Percentiles rank a stretch among this genome's conserved stretches.
These are phyloP conservation scores for Drosophila yooni DNA, from an alignment of 2,888 invertebrate species.

Conservation along the genomic window DNA sequence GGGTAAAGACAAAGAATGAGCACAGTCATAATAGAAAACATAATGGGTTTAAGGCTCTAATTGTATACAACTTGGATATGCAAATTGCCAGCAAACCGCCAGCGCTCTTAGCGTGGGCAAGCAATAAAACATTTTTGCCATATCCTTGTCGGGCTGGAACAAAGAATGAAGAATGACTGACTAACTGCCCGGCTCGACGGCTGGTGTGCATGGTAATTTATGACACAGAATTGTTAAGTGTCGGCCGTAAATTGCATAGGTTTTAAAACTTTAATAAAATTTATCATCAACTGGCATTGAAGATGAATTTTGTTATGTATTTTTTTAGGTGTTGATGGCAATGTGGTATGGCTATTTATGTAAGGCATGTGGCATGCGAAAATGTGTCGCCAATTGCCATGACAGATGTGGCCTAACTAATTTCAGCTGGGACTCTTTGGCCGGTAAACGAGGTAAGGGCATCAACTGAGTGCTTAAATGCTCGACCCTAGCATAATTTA, in stretches of 20 bases:
- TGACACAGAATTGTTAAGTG: conserved; percentile 49
- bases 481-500: conserved; percentile 63
- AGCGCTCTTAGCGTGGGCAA: neutral
- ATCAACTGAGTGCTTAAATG: conserved; percentile 65
- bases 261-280: conserved; percentile 57
- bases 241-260: conserved; percentile 45
- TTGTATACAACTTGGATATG: conserved; percentile 57
- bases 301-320: neutral
- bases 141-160: no score
- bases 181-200: conserved; percentile 3
- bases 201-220: conserved; percentile 48
- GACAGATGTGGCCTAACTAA: conserved; percentile 18
- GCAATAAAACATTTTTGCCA: conserved; percentile 42
- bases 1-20: conserved; percentile 4
- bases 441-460: conserved; percentile 45
- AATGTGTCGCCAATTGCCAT: conserved; percentile 29
- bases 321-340: neutral
- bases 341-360: conserved; percentile 6
- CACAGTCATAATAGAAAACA: conserved; percentile 15
- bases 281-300: conserved; percentile 55
- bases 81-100: conserved; percentile 42
- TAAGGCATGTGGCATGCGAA: conserved; percentile 28
- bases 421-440: conserved; percentile 18
- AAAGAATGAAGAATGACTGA: conserved; percentile 3
- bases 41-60: conserved; percentile 43